Base-by-base conservation (phyloP, 2,113 vertebrate genomes). In the Pelmatolapia mariae region DNA sequence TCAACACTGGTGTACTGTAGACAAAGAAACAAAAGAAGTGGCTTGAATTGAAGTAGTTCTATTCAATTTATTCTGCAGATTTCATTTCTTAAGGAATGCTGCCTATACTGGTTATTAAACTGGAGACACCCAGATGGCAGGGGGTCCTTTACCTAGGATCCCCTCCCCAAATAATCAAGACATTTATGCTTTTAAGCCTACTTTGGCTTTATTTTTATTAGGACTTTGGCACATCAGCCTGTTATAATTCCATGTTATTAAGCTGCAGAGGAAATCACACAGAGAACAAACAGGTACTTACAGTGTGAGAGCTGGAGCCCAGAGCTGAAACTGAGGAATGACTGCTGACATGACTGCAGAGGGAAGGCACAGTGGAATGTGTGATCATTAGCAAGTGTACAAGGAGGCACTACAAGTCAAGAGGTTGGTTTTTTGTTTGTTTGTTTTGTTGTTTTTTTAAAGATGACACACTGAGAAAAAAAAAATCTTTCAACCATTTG, bases 1-100 rank as follows among this genome's bases (percentile, higher is more conserved):
- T 99, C 98, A 89, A 97, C 96, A 89, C 89, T 96, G 71, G 97
- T 95, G 79, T 98, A 98, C 98, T 99, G 94, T 18, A 47, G 29
- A 43, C 38, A 45, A 31, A 43, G 29, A 73, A 38, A 52, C 11
- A 52, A 71, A 68, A 40, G 19, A 68, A 36, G 24, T 19, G 15
- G 40, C 24, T 47, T 61, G 26, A 45, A n/a, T 61, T 61, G 22
- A 45, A 38, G 15, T 31, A 33, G 5, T 78, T 78, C n/a, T 18
- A 45, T 29, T 78, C 8, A n/a, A 78, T 31, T 50, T 33, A 33
- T 31, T 78, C 73, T 29, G 26, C 10, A 78, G 26, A 78, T 78
- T 78, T 50, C 16, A 13, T 50, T 78, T 50, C 24, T 78, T 52
- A 50, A 31, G 16, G 26, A 10, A 19, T 52, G 26, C 73, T 31